Evolutionary conservation across 2,888 invertebrate genomes (phyloP), one percentile per base, ranked within the genome.

Genomic region (Stenotaenia linearis): DNA sequence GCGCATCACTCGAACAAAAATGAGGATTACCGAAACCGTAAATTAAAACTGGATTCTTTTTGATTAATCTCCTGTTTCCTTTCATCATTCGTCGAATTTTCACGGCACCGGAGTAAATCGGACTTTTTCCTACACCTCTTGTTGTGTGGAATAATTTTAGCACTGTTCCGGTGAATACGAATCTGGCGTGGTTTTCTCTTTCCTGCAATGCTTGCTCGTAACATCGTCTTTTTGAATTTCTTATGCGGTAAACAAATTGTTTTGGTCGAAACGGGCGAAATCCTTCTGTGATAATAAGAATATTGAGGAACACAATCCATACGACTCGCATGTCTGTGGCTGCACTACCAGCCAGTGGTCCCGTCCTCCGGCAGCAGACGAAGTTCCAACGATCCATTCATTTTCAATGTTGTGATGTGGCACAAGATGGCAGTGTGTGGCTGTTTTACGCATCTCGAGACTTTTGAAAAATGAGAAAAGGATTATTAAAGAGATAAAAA

Each of bases 151-250:
- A 85, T 32, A 86, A 75, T 45, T 83, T 82, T 45, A 84, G 83
- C 6, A 86, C 85, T 0, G 86, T 86, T n/a, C 86, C 86, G 0
- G 85, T 85, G 75, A 86, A 83, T 1, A 86, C 84, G n/a, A 85
- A 83, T 25, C 83, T 82, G 5, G 85, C 86, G 28, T 82, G 78
- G 61, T 84, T 83, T 45, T 84, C 84, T 28, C 85, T 77, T 7
- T 81, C 69, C 69, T 79, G 77, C 25, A 80, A 28, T 69, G 69
- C 69, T 69, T 69, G 69, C 3, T 69, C 69, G 69, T 15, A 69
- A 69, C 69, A 69, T 69, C 69, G 25, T 28, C 69, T 10, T 69
- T 69, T 69, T 3, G 69, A 12, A 7, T 25, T 25, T 25, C 69
- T 25, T 25, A 69, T 69, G 23, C 69, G 69, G n/a, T 69, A 69